Conservation (phyloP, 1,140 invertebrate genomes). For the Maniola jurtina region DNA sequence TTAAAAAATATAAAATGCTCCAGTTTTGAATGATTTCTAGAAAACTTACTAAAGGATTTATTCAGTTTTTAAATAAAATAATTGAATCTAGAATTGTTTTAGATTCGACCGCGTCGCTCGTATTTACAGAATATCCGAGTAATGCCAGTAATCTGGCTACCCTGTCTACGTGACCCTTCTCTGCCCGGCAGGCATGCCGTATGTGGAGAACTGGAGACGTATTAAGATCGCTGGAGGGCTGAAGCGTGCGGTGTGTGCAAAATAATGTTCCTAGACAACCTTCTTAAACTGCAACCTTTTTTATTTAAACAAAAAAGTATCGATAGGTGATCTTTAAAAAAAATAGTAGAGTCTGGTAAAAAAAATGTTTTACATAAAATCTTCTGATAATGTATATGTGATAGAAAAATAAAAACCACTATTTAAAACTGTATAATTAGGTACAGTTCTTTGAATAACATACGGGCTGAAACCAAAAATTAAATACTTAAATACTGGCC, state of each 20-base stretch:
- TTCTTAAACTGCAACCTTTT: neutral
- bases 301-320: neutral
- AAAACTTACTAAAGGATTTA: no score
- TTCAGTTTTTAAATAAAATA: no score
- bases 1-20: no score
- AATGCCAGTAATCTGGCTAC: neutral
- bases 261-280: slow-evolving; percentile 6
- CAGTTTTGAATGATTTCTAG: no score
- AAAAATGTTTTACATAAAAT: no score
- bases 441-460: no score
- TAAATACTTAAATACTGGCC: neutral
- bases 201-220: slow-evolving; percentile 22
- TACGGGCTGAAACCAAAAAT: neutral
- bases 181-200: slow-evolving; percentile 23
- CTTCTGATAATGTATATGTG: no score
- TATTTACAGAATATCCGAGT: neutral
- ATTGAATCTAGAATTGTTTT: no score
- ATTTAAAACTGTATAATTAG: no score
- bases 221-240: slow-evolving; percentile 30
- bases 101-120: no score
- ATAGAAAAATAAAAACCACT: no score
- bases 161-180: slow-evolving; percentile 25
- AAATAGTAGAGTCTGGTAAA: no score
- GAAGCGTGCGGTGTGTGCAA: slow-evolving; percentile 13
- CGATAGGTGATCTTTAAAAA: neutral